Evolutionary conservation across 2,888 invertebrate species (phyloP).

Genomic region (Tetranychus piercei): DNA sequence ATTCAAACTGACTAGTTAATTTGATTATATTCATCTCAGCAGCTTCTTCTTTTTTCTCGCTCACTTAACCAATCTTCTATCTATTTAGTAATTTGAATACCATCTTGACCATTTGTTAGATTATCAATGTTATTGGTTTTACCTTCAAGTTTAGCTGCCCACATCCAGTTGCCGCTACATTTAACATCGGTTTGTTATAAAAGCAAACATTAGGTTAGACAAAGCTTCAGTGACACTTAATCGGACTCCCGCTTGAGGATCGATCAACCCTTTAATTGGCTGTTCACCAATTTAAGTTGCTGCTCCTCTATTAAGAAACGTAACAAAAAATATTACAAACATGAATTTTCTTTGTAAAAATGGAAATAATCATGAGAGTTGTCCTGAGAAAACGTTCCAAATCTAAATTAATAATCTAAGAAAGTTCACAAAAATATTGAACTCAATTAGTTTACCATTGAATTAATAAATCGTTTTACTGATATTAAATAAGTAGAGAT

Average conservation of each 20-base stretch:
- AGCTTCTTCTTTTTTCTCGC: no score
- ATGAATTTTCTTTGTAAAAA: no score
- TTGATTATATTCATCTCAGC: no score
- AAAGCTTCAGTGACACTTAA: conserved; percentile 86
- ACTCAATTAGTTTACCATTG: no score
- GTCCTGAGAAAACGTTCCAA: no score
- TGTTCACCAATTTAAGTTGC: conserved; percentile 94
- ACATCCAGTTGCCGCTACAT: conserved; percentile 99
- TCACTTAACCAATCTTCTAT: no score
- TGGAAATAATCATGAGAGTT: no score
- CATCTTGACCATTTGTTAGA: not conserved
- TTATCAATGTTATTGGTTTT: not conserved
- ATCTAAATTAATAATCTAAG: no score
- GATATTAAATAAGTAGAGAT: no score
- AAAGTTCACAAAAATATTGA: no score
- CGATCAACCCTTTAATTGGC: conserved; percentile 73
- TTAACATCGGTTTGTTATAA: conserved; percentile 61
- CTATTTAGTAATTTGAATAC: not conserved
- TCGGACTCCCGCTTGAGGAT: conserved; percentile 67
- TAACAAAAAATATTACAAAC: not conserved
- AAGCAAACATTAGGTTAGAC: conserved; percentile 68
- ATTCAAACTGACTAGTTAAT: no score
- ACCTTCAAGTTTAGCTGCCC: conserved; percentile 79
- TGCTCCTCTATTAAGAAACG: conserved; percentile 43
- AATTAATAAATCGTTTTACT: no score